Conservation (phyloP, 2,888 invertebrate species). For the Troilus luridus region DNA sequence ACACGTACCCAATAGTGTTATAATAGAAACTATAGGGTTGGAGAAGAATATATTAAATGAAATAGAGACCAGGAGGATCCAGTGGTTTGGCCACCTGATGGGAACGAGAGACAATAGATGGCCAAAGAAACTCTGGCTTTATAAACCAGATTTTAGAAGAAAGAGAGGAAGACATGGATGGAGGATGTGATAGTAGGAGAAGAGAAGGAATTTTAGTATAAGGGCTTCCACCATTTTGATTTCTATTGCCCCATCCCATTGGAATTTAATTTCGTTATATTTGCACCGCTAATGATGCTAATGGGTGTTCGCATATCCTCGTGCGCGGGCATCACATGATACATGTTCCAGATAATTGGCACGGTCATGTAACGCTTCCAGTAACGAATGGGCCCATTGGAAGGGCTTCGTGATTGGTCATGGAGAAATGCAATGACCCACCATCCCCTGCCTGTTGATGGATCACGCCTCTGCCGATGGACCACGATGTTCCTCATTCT, state of each 20-base stretch:
- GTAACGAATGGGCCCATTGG: not conserved
- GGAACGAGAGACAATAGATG: no score
- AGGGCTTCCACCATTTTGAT: not conserved
- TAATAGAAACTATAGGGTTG: no score
- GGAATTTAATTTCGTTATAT: no score
- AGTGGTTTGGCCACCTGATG: no score
- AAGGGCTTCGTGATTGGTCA: conserved; percentile 39
- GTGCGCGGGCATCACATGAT: not conserved
- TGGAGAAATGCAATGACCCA: conserved; percentile 31
- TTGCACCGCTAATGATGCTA: not conserved
- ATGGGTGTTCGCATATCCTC: not conserved
- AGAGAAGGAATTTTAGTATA: not conserved
- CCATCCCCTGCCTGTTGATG: conserved; percentile 15
- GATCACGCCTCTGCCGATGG: conserved; percentile 22
- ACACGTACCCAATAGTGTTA: no score
- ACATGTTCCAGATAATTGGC: conserved; percentile 15
- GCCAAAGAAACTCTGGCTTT: no score
- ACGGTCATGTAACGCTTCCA: conserved; percentile 19
- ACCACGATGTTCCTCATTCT: conserved; percentile 33
- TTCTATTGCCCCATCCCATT: not conserved
- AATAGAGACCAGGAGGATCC: no score
- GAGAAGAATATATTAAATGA: no score
- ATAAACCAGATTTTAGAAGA: no score
- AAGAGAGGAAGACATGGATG: no score
- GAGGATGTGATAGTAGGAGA: no score